These are phyloP conservation scores for Paramormyrops kingsleyae DNA, from an alignment of 2,113 vertebrate genomes.

Conservation along the genomic window DNA sequence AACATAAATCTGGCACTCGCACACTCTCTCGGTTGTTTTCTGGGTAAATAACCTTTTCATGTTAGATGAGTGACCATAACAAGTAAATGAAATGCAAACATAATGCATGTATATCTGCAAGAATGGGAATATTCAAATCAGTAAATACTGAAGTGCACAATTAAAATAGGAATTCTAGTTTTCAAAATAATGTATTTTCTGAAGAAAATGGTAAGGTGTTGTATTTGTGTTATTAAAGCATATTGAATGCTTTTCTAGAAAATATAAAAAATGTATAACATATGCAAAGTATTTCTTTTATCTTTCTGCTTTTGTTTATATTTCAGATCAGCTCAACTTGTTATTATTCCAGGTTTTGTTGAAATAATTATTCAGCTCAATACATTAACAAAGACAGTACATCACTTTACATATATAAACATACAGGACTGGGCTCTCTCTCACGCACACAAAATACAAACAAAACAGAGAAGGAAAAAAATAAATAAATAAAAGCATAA, in stretches of 20 bases:
- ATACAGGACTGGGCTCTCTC: neutral
- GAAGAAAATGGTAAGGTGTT: neutral
- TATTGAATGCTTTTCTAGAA: neutral
- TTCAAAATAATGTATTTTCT: neutral
- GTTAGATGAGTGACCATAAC: neutral
- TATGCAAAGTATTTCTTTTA: neutral
- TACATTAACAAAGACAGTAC: neutral
- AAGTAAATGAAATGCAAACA: neutral
- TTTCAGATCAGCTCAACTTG: neutral
- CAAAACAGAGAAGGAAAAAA: neutral
- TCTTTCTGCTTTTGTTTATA: neutral
- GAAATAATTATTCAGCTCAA: neutral
- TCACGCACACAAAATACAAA: neutral
- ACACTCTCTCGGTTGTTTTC: neutral
- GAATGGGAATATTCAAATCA: neutral
- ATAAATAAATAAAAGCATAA: constrained; percentile 11
- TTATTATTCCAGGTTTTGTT: neutral
- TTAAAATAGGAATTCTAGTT: neutral
- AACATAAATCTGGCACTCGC: neutral
- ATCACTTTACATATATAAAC: neutral
- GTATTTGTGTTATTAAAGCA: neutral
- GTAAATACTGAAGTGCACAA: neutral
- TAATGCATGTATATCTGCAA: neutral
- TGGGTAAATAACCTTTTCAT: neutral
- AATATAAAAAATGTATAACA: neutral